phyloP scores from a whole-genome alignment of 2,888 invertebrate genomes.

The Empis livida region DNA sequence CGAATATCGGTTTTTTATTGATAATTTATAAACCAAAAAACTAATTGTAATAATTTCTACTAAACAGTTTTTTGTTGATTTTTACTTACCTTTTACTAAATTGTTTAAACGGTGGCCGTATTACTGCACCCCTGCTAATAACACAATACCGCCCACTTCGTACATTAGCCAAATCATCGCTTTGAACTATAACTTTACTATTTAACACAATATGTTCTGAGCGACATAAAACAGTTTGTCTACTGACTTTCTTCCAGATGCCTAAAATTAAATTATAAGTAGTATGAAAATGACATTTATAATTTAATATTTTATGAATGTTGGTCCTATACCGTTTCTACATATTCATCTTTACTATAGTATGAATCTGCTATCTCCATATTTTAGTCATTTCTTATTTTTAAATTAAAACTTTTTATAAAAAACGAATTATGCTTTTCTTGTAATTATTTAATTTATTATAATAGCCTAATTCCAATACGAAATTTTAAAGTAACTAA shows the following conservation, averaged over 20 bases:
- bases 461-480: no score
- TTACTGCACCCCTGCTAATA: slow-evolving; percentile 83
- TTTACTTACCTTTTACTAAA: slow-evolving; percentile 88
- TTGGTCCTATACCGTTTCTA: slow-evolving; percentile 89
- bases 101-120: slow-evolving; percentile 94
- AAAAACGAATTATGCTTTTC: no score
- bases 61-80: no score
- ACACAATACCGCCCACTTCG: slow-evolving; percentile 92
- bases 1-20: no score
- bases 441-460: no score
- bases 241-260: slow-evolving; percentile 97
- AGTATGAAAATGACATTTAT: background rate
- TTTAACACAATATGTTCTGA: slow-evolving; percentile 97
- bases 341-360: slow-evolving; percentile 87
- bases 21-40: no score
- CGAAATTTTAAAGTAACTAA: no score
- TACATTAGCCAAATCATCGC: slow-evolving; percentile 92
- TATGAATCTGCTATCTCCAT: slow-evolving; percentile 86
- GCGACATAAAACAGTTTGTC: slow-evolving; percentile 91
- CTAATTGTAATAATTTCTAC: no score
- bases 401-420: no score
- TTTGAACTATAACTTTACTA: slow-evolving; percentile 95
- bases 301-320: no score
- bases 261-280: slow-evolving; percentile 44
- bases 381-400: no score